Evolutionary conservation across 2,888 invertebrate genomes (phyloP).

Genomic region (Tortricodes alternella): DNA sequence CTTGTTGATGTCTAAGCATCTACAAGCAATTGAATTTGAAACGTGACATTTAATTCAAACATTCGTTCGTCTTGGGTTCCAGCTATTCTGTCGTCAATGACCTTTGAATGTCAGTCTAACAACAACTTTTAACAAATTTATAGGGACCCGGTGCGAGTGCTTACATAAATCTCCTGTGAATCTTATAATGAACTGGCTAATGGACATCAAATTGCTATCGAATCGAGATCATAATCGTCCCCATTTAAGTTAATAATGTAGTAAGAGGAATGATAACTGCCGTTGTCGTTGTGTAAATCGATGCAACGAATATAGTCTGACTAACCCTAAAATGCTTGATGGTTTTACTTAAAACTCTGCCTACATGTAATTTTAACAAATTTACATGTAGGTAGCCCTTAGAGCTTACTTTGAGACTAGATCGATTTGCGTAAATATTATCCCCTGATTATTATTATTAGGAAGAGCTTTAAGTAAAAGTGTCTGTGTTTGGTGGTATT

Average conservation of each 20-base stretch:
- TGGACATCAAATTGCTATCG: constrained; percentile 24
- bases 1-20: constrained; percentile 15
- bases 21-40: constrained; percentile 31
- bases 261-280: constrained; percentile 12
- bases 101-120: constrained; percentile 55
- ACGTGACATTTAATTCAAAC: constrained; percentile 45
- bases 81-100: constrained; percentile 46
- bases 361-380: background rate
- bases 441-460: too few relatives aligned
- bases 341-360: background rate
- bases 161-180: constrained; percentile 16
- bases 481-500: too few relatives aligned
- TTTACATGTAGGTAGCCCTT: background rate
- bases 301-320: background rate
- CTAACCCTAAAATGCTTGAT: background rate
- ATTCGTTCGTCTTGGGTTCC: constrained; percentile 37
- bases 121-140: constrained; percentile 17
- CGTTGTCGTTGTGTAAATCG: constrained; percentile 1
- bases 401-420: too few relatives aligned
- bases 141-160: constrained; percentile 6
- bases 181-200: constrained; percentile 21
- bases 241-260: constrained; percentile 26
- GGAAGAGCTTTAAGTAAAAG: too few relatives aligned
- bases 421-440: too few relatives aligned
- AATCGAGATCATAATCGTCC: constrained; percentile 25